A percentile compares a stretch with the other conserved stretches of the same genome.
phyloP scores from a whole-genome alignment of 2,888 invertebrate species.

The Neoitamus cyanurus region DNA sequence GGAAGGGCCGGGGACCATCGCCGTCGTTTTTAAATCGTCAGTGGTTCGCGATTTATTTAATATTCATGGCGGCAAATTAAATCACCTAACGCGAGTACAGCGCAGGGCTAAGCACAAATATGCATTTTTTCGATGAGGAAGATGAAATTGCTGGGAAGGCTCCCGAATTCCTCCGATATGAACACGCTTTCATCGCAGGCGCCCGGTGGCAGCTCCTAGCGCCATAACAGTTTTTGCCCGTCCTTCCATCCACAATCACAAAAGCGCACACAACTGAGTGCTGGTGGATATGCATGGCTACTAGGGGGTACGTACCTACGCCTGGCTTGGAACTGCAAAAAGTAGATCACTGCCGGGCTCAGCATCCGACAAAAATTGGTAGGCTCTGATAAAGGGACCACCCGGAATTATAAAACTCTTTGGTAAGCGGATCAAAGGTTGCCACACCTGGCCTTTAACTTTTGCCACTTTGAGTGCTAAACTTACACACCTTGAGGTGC shows the following conservation, averaged over 20 bases:
- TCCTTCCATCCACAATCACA: not conserved
- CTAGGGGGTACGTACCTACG: not conserved
- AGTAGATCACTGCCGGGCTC: not conserved
- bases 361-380: not conserved
- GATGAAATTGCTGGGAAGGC: not conserved
- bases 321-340: not conserved
- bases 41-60: constrained; percentile 39
- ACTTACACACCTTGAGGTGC: constrained; percentile 11
- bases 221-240: not conserved
- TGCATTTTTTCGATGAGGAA: not conserved
- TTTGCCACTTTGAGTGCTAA: constrained; percentile 24
- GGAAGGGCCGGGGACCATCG: not conserved
- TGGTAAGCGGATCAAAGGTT: constrained; percentile 23
- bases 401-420: constrained; percentile 10
- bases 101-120: not conserved
- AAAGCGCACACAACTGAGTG: not conserved
- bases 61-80: constrained; percentile 43
- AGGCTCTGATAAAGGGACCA: constrained; percentile 17
- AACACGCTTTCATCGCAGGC: not conserved
- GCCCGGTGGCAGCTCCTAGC: not conserved
- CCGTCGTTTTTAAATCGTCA: constrained; percentile 38
- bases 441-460: not conserved
- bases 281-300: not conserved
- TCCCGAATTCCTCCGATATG: not conserved
- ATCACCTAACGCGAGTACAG: constrained; percentile 36